phyloP scores from a whole-genome alignment of 2,888 invertebrate genomes.

The Venusia cambrica region DNA sequence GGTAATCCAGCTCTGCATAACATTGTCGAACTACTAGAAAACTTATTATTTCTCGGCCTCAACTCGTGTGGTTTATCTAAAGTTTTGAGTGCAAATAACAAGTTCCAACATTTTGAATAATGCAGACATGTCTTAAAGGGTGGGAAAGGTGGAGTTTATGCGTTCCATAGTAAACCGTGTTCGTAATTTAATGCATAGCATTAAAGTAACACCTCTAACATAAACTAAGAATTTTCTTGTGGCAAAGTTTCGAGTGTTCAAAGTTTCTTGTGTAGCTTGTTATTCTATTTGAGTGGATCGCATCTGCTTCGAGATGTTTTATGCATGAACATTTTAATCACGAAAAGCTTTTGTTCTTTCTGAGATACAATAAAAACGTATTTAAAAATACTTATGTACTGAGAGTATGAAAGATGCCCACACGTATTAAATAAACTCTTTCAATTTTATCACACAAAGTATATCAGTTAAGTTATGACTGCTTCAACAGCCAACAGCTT shows the following conservation, averaged over 20 bases:
- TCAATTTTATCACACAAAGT: too few species aligned
- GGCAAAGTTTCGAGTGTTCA: conserved; percentile 8
- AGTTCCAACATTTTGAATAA: conserved; percentile 60
- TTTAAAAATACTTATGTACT: too few species aligned
- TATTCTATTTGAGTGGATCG: conserved; percentile 3
- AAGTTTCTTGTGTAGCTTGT: conserved; percentile 1
- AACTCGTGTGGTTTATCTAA: conserved; percentile 58
- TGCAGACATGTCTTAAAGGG: conserved; percentile 47
- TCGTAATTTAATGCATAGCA: conserved; percentile 39
- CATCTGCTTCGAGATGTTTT: too few species aligned
- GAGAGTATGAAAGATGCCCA: too few species aligned
- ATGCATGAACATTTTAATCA: too few species aligned
- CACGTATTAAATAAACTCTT: too few species aligned
- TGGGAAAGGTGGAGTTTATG: conserved; percentile 41
- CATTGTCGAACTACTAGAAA: conserved; percentile 38
- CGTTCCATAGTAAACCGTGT: conserved; percentile 26
- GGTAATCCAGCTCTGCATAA: conserved; percentile 41
- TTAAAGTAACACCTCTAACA: conserved; percentile 19
- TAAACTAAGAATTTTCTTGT: conserved; percentile 23
- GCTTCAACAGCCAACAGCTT: too few species aligned
- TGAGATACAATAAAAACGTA: too few species aligned
- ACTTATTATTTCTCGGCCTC: conserved; percentile 60
- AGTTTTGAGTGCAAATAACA: conserved; percentile 72
- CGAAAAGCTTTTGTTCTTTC: too few species aligned
- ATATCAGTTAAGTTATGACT: too few species aligned